phyloP scores from a whole-genome alignment of 2,113 vertebrate genomes.

The Lagopus leucura region DNA sequence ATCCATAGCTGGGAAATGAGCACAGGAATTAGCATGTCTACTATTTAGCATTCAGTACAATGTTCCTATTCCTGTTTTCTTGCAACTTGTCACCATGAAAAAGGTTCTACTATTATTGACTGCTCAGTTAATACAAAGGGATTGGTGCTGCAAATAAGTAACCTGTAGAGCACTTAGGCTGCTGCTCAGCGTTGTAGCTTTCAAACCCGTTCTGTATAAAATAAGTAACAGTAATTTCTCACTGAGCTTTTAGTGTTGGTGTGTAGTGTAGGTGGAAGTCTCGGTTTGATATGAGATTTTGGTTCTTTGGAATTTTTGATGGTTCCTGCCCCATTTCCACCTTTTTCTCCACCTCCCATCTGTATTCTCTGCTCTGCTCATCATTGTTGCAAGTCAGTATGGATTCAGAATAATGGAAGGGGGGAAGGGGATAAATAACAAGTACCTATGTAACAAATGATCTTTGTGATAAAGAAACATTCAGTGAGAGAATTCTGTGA shows the following conservation, averaged over 20 bases:
- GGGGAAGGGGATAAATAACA: neutral
- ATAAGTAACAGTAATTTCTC: neutral
- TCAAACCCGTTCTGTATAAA: neutral
- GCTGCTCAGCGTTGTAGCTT: neutral
- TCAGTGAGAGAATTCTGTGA: neutral
- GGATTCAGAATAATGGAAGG: neutral
- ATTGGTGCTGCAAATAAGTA: neutral
- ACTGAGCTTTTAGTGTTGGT: neutral
- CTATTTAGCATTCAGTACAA: neutral
- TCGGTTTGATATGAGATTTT: neutral
- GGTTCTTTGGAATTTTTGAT: neutral
- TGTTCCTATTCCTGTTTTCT: neutral
- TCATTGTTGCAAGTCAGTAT: neutral
- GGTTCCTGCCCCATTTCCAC: neutral
- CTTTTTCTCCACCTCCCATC: neutral
- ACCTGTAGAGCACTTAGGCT: neutral
- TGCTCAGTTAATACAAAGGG: neutral
- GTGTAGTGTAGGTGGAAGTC: neutral
- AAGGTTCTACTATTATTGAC: neutral
- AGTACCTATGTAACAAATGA: neutral
- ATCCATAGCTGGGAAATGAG: neutral
- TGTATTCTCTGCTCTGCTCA: neutral
- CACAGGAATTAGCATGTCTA: neutral
- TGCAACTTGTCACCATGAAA: neutral
- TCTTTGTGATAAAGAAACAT: neutral